These are phyloP conservation scores for Corythornis leucogaster DNA, from an alignment of 2,797 vertebrate species.

Conservation along the genomic window DNA sequence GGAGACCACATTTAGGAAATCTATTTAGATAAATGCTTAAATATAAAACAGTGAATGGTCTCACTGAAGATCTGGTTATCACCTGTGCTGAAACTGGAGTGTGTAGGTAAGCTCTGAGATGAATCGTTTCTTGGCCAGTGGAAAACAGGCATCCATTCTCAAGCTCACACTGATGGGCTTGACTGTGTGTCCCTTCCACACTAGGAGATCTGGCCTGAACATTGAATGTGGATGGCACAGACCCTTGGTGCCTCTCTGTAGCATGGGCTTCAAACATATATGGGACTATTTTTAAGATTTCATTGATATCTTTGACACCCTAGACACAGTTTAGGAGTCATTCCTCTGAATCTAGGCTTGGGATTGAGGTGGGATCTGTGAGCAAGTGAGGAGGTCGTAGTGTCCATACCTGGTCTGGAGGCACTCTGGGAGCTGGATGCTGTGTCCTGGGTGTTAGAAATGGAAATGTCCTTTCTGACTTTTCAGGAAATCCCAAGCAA, in stretches of 20 bases:
- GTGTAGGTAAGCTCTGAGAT: rapidly evolving
- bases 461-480: neutral
- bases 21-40: neutral
- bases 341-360: neutral
- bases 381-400: neutral
- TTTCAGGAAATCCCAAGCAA: neutral
- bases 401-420: neutral
- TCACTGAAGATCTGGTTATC: neutral
- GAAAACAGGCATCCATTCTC: neutral
- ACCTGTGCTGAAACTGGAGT: neutral
- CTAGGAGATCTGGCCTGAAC: neutral
- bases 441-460: neutral
- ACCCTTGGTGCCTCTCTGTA: neutral
- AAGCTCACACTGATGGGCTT: neutral
- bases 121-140: neutral
- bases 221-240: rapidly evolving
- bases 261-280: rapidly evolving
- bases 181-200: neutral
- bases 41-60: neutral
- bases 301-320: neutral
- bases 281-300: neutral
- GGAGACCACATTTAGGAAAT: neutral
- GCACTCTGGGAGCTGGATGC: neutral
- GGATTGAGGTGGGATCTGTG: neutral
- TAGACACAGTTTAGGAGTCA: neutral